Evolutionary conservation across 2,113 vertebrate genomes (phyloP), one percentile per base, ranked within the genome.

Genomic region (Ctenomys sociabilis): DNA sequence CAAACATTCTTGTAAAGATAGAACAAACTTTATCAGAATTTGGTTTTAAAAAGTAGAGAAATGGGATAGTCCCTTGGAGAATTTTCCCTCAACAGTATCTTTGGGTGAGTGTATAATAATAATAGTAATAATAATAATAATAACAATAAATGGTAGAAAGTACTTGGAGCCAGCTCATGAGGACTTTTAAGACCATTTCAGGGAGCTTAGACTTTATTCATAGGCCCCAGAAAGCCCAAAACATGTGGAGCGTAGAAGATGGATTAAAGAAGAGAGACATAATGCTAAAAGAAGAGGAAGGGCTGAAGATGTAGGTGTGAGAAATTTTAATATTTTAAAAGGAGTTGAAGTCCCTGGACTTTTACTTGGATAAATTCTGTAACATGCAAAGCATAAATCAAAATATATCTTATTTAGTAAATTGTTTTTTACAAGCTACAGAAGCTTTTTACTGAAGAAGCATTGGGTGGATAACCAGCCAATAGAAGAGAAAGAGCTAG

Each of bases 361-460:
- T 85, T 19, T 14, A 40, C 17, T 85, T 95, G 86, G 26, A 57
- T 92, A 90, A 83, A 66, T 85, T 81, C 77, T 88, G 0, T 85
- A 75, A 63, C 13, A 72, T 68, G 86, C 22, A 89, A 57, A 90
- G 57, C 17, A 59, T 68, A 95, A n/a, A 68, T 81, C 35, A 94
- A 93, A 96, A 54, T 43, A 21, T 35, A 92, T 81, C 78, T 94
- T 77, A 75, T 75, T 89, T 75, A 54, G 19, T 61, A 43, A 80
- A 21, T 19, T 57, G 54, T 32, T 80, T 80, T 52, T 93, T 59
- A 45, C 52, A 88, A 49, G 63, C 43, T 78, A 52, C 45, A 93
- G 35, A 70, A 95, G 54, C 28, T 57, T 93, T 85, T 94, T 72
- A 68, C 73, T 78, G 85, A 75, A 93, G 78, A 85, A 75, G 28